Evolutionary conservation across 2,113 vertebrate genomes (phyloP), one percentile per base, ranked within the genome.

Genomic region (Dolichallabes microphthalmus): DNA sequence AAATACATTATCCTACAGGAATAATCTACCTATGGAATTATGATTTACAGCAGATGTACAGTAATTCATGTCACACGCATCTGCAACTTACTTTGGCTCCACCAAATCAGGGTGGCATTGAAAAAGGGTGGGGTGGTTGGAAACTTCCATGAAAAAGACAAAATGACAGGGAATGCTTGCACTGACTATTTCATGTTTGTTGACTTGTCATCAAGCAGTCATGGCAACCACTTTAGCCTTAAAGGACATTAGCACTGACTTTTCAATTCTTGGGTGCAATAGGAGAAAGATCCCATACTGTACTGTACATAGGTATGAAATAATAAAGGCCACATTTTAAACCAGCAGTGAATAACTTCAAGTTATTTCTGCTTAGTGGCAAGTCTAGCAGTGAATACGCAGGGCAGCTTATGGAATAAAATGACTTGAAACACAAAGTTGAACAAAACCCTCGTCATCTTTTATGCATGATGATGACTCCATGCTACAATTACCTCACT

Each of bases 201-300:
- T 92, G 91, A 73, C 61, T 82, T 82, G 87, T 87, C 87, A 85
- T 91, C 88, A 71, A 39, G 69, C 30, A 68, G 86, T 85, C 89
- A 93, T 92, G 90, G 91, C 86, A 92, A 93, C 90, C 50, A 63
- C 79, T 88, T 69, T 66, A 87, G 88, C 88, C 85, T 82, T 84
- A 68, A 84, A 79, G 82, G 17, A 19, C 80, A 84, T 81, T 68
- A 45, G 80, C 87, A 69, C 82, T 53, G 73, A 85, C 86, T 64
- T 39, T 84, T 69, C 77, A 53, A 25, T 76, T 78, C 58, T 69
- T 80, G 7, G 25, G 73, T 45, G 14, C 27, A 80, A 15, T 66
- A 79, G 50, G 61, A 85, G 32, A 13, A 71, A 22, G 9, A 71
- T 3, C 22, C 2, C 3, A 86, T 69, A 52, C 19, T 32, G n/a